phyloP scores from a whole-genome alignment of 2,797 vertebrate species.

The Gymnothorax reevesii region DNA sequence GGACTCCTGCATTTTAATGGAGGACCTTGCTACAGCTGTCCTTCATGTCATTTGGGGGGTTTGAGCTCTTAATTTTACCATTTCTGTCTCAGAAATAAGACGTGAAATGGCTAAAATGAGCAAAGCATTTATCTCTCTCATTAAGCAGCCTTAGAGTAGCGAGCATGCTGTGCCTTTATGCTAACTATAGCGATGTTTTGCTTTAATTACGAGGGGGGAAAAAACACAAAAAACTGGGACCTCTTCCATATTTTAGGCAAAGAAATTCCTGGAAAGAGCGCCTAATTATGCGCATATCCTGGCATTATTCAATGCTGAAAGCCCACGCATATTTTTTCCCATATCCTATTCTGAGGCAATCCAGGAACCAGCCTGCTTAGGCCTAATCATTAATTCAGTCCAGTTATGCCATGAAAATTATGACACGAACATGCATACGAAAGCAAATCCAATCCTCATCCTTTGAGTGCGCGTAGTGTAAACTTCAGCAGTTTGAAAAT shows the following conservation, averaged over 20 bases:
- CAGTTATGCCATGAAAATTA: conserved; percentile 61
- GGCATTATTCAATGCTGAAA: conserved; percentile 52
- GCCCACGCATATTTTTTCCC: conserved; percentile 47
- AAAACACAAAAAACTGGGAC: conserved; percentile 20
- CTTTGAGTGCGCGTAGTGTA: conserved; percentile 46
- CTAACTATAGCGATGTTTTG: conserved; percentile 46
- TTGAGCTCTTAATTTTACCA: conserved; percentile 63
- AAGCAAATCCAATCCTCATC: conserved; percentile 56
- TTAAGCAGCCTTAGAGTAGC: conserved; percentile 59
- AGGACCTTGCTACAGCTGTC: conserved; percentile 66
- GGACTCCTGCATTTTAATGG: conserved; percentile 72
- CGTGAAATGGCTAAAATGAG: conserved; percentile 63
- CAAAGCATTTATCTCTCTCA: conserved; percentile 63
- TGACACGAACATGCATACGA: conserved; percentile 59
- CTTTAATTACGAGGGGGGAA: conserved; percentile 53
- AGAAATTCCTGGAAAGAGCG: conserved; percentile 58
- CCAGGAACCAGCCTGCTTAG: conserved; percentile 64
- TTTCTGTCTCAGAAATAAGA: conserved; percentile 63
- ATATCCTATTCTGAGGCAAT: conserved; percentile 49
- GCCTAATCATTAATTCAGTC: conserved; percentile 71
- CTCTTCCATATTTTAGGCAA: conserved; percentile 46
- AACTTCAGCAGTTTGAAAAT: conserved; percentile 54
- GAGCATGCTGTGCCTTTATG: conserved; percentile 42
- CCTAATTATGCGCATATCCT: conserved; percentile 58
- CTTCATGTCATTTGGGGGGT: conserved; percentile 70